Evolutionary conservation across 2,888 invertebrate species (phyloP), one percentile per base, ranked within the genome.

Genomic region (Rugalucina vietnamica): DNA sequence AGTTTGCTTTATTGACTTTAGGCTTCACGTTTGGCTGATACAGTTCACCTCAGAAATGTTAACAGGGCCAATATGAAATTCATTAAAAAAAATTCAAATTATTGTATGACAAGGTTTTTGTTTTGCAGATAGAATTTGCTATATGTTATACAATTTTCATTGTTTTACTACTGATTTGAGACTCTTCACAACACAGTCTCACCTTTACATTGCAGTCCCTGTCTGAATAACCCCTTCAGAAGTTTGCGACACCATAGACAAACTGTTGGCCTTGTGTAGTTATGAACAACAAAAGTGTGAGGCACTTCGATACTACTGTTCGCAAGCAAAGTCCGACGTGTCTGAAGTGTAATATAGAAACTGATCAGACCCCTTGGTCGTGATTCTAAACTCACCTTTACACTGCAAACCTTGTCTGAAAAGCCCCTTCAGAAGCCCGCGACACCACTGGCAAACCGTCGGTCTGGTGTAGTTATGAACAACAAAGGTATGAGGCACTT

Each of bases 161-260:
- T n/a, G n/a, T n/a, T n/a, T n/a, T n/a, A n/a, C n/a, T n/a, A n/a
- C n/a, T n/a, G n/a, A n/a, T n/a, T n/a, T n/a, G n/a, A n/a, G n/a
- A n/a, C n/a, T n/a, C n/a, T n/a, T n/a, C n/a, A n/a, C n/a, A n/a
- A n/a, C n/a, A n/a, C n/a, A n/a, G n/a, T n/a, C 83, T 74, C 82
- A 95, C 96, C 99, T 95, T 97, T 97, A 95, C 99, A 99, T 95
- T 99, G 99, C 91, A 98, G 95, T 81, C 99, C 99, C 96, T 99
- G 99, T 54, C 96, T 92, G 96, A 99, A 98, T 74, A 99, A 96
- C 0, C 99, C 99, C 90, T 97, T 97, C 88, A 99, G 96, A 92
- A 99, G 96, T 95, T 98, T 98, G 95, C 98, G 98, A 96, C 99
- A 99, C 95, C 97, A 96, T 92, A 98, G 98, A 95, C 99, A 99